Evolutionary conservation across 2,888 invertebrate species (phyloP), one percentile per base, ranked within the genome.

Genomic region (Reticulitermes lucifugus): DNA sequence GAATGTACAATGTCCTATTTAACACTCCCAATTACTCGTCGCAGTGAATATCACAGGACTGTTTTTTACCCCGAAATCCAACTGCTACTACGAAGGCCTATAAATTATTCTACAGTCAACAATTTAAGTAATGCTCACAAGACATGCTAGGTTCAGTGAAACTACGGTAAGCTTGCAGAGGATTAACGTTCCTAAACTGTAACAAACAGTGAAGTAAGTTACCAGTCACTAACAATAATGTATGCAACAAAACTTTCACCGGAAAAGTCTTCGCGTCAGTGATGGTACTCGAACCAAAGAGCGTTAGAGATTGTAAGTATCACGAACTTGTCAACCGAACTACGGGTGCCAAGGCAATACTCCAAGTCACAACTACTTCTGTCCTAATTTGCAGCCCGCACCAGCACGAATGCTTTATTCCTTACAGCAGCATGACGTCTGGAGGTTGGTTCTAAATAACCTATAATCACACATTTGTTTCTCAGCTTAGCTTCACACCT

Each of bases 261-360:
- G 10, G 70, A 12, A 29, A 25, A 29, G 12, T 70, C 70, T 5
- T 70, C 70, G n/a, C 29, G 35, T 22, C 73, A 41, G 6, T 41
- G 18, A 73, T 35, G 60, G 59, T 21, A 80, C 29, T 80, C 80
- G 60, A 80, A 80, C 60, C 51, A 29, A 22, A 35, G 80, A 80
- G 41, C 80, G 29, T 35, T 18, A 60, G 55, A 41, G 80, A 59
- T 60, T 35, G 51, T 10, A 7, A 59, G 35, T 35, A 35, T 59
- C 29, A 14, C 14, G 35, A 59, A 35, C 80, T 59, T 51, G 55
- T 59, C 35, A 80, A 55, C 59, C 59, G 80, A 80, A n/a, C 10
- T 59, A 59, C 29, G 29, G 29, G 29, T 35, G 55, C 59, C 80
- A 80, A 80, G 80, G 59, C 59, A 79, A 25, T 51, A 25, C 12